Percentiles rank a stretch among this genome's conserved stretches.
These are phyloP conservation scores for Stichopus chloronotus DNA, from an alignment of 35 echinoderm and acorn worm species.

Conservation along the genomic window DNA sequence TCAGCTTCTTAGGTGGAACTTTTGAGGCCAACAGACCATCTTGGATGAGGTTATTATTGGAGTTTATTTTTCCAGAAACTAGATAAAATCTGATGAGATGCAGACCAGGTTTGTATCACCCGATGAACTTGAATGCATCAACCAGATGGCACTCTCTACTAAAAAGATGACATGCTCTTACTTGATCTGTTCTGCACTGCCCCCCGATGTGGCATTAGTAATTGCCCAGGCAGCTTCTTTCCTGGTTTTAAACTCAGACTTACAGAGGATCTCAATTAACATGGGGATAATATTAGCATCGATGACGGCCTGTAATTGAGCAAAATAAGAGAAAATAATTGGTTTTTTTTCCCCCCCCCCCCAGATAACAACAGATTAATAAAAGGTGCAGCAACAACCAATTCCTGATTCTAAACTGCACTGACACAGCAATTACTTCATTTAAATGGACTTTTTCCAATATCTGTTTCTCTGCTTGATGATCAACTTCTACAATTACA, in stretches of 20 bases:
- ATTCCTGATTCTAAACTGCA: too few species aligned
- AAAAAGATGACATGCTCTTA: not conserved
- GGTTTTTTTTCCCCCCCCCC: not conserved
- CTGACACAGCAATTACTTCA: too few species aligned
- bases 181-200: constrained; percentile 93
- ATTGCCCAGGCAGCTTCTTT: constrained; percentile 99
- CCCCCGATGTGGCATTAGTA: constrained; percentile 96
- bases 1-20: too few species aligned
- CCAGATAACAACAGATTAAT: not conserved
- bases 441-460: not conserved
- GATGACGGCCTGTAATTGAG: constrained; percentile 82
- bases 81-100: too few species aligned
- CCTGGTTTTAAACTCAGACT: constrained; percentile 96
- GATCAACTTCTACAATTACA: not conserved
- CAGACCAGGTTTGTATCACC: too few species aligned
- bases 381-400: not conserved
- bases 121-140: too few species aligned
- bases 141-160: not conserved
- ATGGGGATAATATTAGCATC: constrained; percentile 98
- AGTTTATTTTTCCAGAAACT: too few species aligned
- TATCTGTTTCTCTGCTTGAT: not conserved
- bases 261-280: constrained; percentile 87
- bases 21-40: too few species aligned
- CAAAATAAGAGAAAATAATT: too few species aligned
- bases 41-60: too few species aligned